Conservation (phyloP, 2,113 vertebrate genomes). For the Sardina pilchardus region DNA sequence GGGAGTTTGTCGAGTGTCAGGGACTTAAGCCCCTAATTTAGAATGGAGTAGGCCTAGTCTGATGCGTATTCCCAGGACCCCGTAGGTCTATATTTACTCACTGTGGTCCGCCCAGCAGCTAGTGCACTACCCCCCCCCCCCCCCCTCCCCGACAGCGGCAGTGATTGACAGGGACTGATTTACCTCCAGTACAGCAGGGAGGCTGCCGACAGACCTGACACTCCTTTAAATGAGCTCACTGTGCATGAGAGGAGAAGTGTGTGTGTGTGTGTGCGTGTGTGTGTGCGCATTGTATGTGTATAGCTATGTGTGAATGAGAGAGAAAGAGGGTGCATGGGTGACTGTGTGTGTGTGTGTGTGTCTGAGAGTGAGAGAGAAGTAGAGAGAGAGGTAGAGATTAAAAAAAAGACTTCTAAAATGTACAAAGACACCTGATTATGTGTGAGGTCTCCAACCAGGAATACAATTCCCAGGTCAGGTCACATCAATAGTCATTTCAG, state of each 20-base stretch:
- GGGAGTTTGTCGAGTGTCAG: not conserved
- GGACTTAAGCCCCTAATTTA: not conserved
- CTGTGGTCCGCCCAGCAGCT: not conserved
- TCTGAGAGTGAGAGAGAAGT: too few relatives aligned
- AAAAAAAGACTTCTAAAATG: too few relatives aligned
- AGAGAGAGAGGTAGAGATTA: too few relatives aligned
- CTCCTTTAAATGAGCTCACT: not conserved
- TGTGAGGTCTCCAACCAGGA: too few relatives aligned
- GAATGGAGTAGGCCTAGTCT: too few relatives aligned
- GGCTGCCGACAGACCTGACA: not conserved
- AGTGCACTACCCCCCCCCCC: too few relatives aligned
- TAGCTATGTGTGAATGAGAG: not conserved
- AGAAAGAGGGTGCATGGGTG: not conserved
- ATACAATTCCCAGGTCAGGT: too few relatives aligned
- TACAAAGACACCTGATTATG: too few relatives aligned
- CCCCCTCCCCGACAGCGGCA: not conserved
- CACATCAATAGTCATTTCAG: too few relatives aligned
- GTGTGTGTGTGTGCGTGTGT: not conserved
- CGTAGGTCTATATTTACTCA: not conserved
- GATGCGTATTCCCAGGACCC: not conserved
- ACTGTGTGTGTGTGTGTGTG: too few relatives aligned
- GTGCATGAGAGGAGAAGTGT: not conserved
- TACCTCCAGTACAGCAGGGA: not conserved
- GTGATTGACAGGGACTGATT: not conserved
- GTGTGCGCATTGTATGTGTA: not conserved